Percentiles rank a stretch among this genome's conserved stretches.
phyloP scores from a whole-genome alignment of 2,113 vertebrate genomes.

The Xiphorhynchus elegans region DNA sequence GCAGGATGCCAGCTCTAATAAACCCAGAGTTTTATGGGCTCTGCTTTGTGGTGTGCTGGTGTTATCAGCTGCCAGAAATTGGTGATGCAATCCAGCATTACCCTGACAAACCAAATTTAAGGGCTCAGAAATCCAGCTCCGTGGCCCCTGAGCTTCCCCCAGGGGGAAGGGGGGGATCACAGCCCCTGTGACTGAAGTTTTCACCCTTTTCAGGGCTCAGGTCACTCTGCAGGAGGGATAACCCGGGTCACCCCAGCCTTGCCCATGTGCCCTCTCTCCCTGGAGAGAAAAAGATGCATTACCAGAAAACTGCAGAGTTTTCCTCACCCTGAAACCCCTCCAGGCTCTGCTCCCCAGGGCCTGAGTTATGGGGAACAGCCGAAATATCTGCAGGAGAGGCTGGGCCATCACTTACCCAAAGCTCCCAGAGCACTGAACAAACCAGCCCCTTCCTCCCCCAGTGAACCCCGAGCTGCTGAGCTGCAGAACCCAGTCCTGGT shows the following conservation, averaged over 20 bases:
- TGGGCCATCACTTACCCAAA: neutral
- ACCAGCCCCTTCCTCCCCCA: fast-evolving
- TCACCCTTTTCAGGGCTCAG: neutral
- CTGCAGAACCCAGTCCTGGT: neutral
- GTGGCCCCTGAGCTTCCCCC: fast-evolving
- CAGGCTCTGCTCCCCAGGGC: fast-evolving
- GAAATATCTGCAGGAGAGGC: neutral
- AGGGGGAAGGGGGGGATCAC: neutral
- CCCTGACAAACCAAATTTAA: neutral
- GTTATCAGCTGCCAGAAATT: neutral
- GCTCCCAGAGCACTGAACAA: neutral
- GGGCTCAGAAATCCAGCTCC: neutral
- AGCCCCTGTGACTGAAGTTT: fast-evolving
- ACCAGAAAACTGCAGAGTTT: fast-evolving
- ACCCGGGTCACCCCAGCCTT: no score
- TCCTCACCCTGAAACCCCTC: fast-evolving
- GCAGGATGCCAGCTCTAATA: fast-evolving
- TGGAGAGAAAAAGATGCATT: fast-evolving
- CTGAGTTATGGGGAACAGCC: neutral
- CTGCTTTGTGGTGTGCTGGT: fast-evolving
- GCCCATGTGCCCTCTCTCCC: neutral
- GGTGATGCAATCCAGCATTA: fast-evolving
- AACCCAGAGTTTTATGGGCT: fast-evolving
- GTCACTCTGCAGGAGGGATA: fast-evolving
- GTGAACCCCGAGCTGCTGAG: fast-evolving